phyloP scores from a whole-genome alignment of 1,140 invertebrate genomes.

The Conus ventricosus region DNA sequence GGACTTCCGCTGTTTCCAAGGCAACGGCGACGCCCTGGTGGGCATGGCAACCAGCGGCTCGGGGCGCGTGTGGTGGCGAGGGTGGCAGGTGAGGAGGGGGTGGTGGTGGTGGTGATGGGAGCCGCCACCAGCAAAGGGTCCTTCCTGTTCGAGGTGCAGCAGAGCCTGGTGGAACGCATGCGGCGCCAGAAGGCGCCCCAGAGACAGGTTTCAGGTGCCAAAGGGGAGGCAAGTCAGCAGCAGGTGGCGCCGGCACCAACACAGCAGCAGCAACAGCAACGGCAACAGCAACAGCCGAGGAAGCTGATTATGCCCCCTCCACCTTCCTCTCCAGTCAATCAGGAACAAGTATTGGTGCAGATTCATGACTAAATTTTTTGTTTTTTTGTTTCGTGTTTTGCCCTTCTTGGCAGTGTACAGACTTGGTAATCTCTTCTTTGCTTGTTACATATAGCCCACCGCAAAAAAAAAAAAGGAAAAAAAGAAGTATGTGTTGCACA shows the following conservation, averaged over 20 bases:
- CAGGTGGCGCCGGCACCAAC: neutral
- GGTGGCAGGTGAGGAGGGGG: neutral
- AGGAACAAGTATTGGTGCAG: slow-evolving; percentile 27
- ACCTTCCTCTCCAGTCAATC: neutral
- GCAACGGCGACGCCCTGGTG: slow-evolving; percentile 35
- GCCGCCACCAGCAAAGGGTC: slow-evolving; percentile 29
- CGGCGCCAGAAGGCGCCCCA: slow-evolving; percentile 1
- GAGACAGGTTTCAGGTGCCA: neutral
- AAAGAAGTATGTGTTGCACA: no score
- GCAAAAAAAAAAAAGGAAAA: no score
- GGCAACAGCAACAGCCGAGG: neutral
- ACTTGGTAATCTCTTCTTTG: no score
- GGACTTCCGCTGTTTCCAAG: slow-evolving; percentile 38
- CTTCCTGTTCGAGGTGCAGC: slow-evolving; percentile 42
- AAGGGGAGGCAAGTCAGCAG: slow-evolving; percentile 1
- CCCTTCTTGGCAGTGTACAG: no score
- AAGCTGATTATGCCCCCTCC: neutral
- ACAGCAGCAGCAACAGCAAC: neutral
- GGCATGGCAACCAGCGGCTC: slow-evolving; percentile 11
- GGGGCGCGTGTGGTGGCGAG: slow-evolving; percentile 34
- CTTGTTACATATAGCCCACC: no score
- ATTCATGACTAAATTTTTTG: neutral
- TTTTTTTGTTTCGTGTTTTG: no score
- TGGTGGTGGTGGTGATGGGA: slow-evolving; percentile 34
- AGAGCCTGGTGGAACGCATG: slow-evolving; percentile 14